A percentile compares a stretch with the other conserved stretches of the same genome.
phyloP scores from a whole-genome alignment of 2,797 vertebrate genomes.

The Garrulus glandarius region DNA sequence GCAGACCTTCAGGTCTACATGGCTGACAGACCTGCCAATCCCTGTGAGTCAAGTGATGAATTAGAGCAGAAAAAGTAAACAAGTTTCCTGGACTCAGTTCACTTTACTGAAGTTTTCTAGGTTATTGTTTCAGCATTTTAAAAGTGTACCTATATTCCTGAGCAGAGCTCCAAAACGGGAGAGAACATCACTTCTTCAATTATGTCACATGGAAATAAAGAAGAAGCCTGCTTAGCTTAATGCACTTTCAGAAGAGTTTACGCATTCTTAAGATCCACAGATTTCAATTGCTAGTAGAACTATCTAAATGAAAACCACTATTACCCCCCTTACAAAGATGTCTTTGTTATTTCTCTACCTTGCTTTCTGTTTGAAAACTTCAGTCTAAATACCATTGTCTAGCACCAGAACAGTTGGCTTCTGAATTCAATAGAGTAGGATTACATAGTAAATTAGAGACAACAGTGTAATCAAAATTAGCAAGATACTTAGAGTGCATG shows the following conservation, averaged over 20 bases:
- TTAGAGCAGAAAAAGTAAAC: not conserved
- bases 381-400: not conserved
- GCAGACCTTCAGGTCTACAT: not conserved
- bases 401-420: not conserved
- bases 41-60: not conserved
- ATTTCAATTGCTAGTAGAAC: not conserved
- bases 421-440: not conserved
- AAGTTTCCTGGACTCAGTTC: not conserved
- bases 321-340: not conserved
- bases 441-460: not conserved
- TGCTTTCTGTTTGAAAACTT: not conserved
- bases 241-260: not conserved
- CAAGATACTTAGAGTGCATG: not conserved
- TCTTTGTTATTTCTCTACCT: not conserved
- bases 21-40: not conserved
- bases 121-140: not conserved
- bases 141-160: not conserved
- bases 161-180: not conserved
- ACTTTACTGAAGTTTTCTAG: not conserved
- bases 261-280: not conserved
- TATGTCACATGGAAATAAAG: not conserved
- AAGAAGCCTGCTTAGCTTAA: not conserved
- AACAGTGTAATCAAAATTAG: not conserved
- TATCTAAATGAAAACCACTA: not conserved
- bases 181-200: not conserved